Evolutionary conservation across 2,888 invertebrate genomes (phyloP).

Genomic region (Charanyca ferruginea): DNA sequence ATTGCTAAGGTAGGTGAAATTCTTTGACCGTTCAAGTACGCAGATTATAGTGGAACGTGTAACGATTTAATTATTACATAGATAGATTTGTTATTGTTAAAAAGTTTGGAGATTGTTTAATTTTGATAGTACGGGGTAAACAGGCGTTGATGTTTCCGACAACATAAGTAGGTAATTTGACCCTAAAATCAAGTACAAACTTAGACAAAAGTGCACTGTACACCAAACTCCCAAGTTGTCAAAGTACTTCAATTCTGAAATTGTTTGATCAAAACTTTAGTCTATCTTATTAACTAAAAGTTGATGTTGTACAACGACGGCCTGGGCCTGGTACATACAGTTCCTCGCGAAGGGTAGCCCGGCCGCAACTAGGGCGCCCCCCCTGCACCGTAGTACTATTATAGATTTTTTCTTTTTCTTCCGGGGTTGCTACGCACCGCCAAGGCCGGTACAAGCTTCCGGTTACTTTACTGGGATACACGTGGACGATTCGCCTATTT

Average conservation of each 20-base stretch:
- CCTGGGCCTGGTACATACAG: constrained; percentile 56
- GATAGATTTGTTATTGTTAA: not conserved
- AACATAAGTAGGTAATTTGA: not conserved
- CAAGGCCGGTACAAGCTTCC: constrained; percentile 83
- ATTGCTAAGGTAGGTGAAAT: constrained; percentile 26
- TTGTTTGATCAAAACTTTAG: constrained; percentile 46
- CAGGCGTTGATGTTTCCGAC: not conserved
- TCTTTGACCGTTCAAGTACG: constrained; percentile 30
- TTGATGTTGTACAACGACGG: constrained; percentile 42
- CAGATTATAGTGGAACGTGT: constrained; percentile 34
- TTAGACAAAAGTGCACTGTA: constrained; percentile 29
- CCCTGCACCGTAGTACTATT: constrained; percentile 78
- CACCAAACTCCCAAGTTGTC: not conserved
- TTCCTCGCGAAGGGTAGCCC: constrained; percentile 57
- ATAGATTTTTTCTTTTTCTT: constrained; percentile 85
- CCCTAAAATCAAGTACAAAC: not conserved
- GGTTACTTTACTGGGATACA: constrained; percentile 76
- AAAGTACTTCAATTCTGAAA: constrained; percentile 22
- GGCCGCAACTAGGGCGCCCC: constrained; percentile 70
- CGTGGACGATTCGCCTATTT: constrained; percentile 75
- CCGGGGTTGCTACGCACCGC: constrained; percentile 82
- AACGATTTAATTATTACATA: constrained; percentile 36
- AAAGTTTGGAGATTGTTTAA: not conserved
- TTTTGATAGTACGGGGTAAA: not conserved
- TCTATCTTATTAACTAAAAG: constrained; percentile 50